Conservation (phyloP, 2,888 invertebrate species). For the Nasonia oneida region DNA sequence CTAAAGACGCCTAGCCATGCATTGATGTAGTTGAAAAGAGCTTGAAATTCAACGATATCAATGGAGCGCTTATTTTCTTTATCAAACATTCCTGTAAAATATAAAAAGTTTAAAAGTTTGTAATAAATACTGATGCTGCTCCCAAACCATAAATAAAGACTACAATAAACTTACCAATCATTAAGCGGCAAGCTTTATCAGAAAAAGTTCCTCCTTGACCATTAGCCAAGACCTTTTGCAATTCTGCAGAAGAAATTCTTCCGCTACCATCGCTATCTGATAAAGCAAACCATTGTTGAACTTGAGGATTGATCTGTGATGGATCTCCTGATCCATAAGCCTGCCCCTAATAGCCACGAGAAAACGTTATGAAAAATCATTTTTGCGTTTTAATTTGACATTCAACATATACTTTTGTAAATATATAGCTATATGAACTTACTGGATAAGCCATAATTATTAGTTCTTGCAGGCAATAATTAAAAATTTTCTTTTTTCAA, state of each 20-base stretch:
- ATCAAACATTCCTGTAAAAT: slow-evolving; percentile 90
- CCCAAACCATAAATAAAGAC: neutral
- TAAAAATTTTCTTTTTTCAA: neutral
- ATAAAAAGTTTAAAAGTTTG: neutral
- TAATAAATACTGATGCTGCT: neutral
- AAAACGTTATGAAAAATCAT: neutral
- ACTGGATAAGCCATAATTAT: slow-evolving; percentile 57
- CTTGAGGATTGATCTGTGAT: slow-evolving; percentile 82
- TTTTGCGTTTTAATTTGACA: neutral
- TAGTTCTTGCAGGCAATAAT: neutral
- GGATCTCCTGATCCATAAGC: slow-evolving; percentile 42
- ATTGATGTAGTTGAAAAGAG: slow-evolving; percentile 92
- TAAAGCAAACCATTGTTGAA: slow-evolving; percentile 90
- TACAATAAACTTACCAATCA: slow-evolving; percentile 84
- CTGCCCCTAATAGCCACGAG: slow-evolving; percentile 36
- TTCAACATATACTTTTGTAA: neutral
- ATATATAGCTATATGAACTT: slow-evolving; percentile 32
- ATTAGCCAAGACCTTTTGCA: slow-evolving; percentile 90
- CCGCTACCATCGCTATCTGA: slow-evolving; percentile 93
- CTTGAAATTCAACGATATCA: slow-evolving; percentile 91
- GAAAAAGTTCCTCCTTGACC: slow-evolving; percentile 92
- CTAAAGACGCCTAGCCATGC: slow-evolving; percentile 93
- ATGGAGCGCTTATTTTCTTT: slow-evolving; percentile 91
- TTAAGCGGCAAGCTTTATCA: slow-evolving; percentile 89
- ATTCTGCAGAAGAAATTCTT: slow-evolving; percentile 87